These are phyloP conservation scores for Sipha maydis DNA, from an alignment of 2,888 invertebrate species.

Conservation along the genomic window DNA sequence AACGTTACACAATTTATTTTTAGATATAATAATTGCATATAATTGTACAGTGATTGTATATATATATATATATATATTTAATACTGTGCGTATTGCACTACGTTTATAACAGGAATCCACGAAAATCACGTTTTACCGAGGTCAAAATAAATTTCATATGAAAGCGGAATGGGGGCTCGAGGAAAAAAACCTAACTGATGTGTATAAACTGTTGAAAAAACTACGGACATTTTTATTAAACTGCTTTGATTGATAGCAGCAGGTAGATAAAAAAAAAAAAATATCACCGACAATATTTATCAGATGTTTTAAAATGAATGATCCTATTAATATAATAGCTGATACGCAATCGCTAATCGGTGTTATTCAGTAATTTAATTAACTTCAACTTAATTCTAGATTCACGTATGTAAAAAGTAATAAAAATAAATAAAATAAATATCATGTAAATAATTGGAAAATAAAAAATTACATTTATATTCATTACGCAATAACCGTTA, in stretches of 20 bases:
- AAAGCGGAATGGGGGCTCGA: not conserved
- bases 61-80: not conserved
- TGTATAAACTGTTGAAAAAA: not conserved
- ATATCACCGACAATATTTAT: not conserved
- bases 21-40: no score
- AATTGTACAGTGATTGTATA: not conserved
- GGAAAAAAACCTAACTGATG: not conserved
- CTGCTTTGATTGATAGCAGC: constrained; percentile 20
- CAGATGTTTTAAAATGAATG: constrained; percentile 20
- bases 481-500: no score
- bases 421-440: no score
- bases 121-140: constrained; percentile 21
- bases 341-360: not conserved
- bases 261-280: not conserved
- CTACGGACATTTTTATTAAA: constrained; percentile 30
- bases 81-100: not conserved
- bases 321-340: constrained; percentile 26
- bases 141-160: constrained; percentile 9
- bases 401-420: no score
- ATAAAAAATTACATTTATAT: no score
- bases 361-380: not conserved
- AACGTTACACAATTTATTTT: no score
- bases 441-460: no score
- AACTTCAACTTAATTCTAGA: no score
- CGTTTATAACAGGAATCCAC: not conserved